Evolutionary conservation across 2,888 invertebrate genomes (phyloP), one percentile per base, ranked within the genome.

Genomic region (Drosophila vallismaia): DNA sequence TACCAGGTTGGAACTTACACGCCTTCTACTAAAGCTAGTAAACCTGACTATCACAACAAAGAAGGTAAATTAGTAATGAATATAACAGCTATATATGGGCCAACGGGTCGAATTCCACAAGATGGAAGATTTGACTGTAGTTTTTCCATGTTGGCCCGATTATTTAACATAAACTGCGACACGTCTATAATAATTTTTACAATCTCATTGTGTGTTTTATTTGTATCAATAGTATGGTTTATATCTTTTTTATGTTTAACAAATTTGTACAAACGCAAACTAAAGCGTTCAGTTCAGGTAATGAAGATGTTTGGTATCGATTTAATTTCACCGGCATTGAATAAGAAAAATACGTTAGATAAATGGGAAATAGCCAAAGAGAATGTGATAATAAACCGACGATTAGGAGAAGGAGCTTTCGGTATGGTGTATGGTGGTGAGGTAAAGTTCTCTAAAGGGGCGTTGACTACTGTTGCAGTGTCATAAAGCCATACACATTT

Each of bases 351-450:
- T 80, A 93, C 94, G 10, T 92, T 97, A 38, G 97, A 97, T 90
- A 95, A 96, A 85, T 98, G 97, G 97, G 98, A 98, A 91, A n/a
- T n/a, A n/a, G n/a, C n/a, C n/a, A n/a, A n/a, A n/a, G n/a, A n/a
- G n/a, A n/a, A n/a, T n/a, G n/a, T n/a, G n/a, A n/a, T n/a, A n/a
- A n/a, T n/a, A n/a, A n/a, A n/a, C n/a, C n/a, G n/a, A n/a, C n/a
- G n/a, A n/a, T n/a, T n/a, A n/a, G n/a, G n/a, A n/a, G n/a, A n/a
- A n/a, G n/a, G n/a, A n/a, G n/a, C n/a, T 0, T 98, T 98, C 90
- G 98, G 98, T 6, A 97, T 95, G 0, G 98, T 98, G 1, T 98
- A 97, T n/a, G n/a, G n/a, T n/a, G n/a, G n/a, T n/a, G n/a, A 98
- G 91, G 96, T 97, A 2, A 93, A 95, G 76, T 92, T 93, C 10